Percentiles rank a stretch among this genome's conserved stretches.
These are phyloP conservation scores for Cyphomyrus discorhynchus DNA, from an alignment of 2,113 vertebrate genomes.

Conservation along the genomic window DNA sequence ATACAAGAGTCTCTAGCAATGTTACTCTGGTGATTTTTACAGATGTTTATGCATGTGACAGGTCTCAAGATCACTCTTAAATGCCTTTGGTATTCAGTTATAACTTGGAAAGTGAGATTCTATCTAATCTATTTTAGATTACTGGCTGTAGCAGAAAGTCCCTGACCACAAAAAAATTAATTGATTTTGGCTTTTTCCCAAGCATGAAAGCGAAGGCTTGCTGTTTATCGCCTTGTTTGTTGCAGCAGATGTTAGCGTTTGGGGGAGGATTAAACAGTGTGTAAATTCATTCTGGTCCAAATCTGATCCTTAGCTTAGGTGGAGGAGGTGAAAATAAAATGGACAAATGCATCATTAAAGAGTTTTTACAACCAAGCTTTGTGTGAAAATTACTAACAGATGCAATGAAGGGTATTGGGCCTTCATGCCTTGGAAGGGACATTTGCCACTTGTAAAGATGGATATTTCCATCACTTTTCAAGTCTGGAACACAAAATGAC, in stretches of 20 bases:
- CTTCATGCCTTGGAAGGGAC: background rate
- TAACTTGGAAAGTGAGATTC: constrained; percentile 11
- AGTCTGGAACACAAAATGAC: background rate
- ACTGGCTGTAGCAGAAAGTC: background rate
- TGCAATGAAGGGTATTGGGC: background rate
- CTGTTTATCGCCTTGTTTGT: background rate
- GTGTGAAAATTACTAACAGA: background rate
- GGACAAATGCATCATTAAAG: background rate
- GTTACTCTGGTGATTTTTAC: background rate
- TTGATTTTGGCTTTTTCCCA: background rate
- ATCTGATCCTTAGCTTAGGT: background rate
- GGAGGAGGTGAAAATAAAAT: background rate
- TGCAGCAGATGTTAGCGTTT: background rate
- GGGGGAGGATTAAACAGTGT: background rate
- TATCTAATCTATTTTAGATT: background rate
- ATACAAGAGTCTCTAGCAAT: background rate
- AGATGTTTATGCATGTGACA: background rate
- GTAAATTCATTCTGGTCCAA: background rate
- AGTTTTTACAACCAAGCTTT: background rate
- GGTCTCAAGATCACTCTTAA: background rate
- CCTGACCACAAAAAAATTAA: background rate
- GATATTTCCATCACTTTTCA: background rate
- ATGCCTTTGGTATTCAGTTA: background rate
- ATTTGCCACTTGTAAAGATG: background rate
- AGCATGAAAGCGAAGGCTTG: background rate